A percentile compares a stretch with the other conserved stretches of the same genome.
Evolutionary conservation across 2,113 vertebrate species (phyloP).

Genomic region (Ammodytes marinus): DNA sequence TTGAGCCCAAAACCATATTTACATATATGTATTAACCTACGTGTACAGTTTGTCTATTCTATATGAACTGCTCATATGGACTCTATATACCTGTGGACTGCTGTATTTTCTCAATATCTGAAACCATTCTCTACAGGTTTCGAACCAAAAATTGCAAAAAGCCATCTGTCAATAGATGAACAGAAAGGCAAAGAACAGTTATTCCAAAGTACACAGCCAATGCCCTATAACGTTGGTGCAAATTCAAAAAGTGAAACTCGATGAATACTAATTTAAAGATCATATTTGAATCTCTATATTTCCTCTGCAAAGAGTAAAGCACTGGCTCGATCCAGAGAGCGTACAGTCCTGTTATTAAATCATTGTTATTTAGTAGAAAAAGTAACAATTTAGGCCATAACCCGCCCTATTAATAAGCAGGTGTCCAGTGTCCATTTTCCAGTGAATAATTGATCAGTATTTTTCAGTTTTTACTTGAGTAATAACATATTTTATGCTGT

Average conservation of each 20-base stretch:
- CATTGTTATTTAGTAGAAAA: background rate
- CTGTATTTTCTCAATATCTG: background rate
- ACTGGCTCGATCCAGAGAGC: background rate
- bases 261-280: background rate
- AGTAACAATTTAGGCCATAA: background rate
- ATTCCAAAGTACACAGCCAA: background rate
- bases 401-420: background rate
- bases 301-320: background rate
- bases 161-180: background rate
- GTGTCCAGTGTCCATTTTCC: background rate
- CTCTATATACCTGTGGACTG: background rate
- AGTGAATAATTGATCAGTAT: background rate
- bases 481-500: constrained; percentile 3
- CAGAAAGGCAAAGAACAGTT: background rate
- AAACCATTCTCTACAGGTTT: background rate
- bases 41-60: background rate
- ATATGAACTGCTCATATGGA: background rate
- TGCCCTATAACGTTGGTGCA: background rate
- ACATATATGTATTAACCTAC: background rate
- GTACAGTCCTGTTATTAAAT: constrained; percentile 4
- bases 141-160: background rate
- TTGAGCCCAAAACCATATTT: background rate
- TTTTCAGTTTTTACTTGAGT: constrained; percentile 7
- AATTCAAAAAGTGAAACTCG: background rate
- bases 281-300: background rate